These are phyloP conservation scores for Alloplasta piceator DNA, from an alignment of 2,888 invertebrate species.

Conservation along the genomic window DNA sequence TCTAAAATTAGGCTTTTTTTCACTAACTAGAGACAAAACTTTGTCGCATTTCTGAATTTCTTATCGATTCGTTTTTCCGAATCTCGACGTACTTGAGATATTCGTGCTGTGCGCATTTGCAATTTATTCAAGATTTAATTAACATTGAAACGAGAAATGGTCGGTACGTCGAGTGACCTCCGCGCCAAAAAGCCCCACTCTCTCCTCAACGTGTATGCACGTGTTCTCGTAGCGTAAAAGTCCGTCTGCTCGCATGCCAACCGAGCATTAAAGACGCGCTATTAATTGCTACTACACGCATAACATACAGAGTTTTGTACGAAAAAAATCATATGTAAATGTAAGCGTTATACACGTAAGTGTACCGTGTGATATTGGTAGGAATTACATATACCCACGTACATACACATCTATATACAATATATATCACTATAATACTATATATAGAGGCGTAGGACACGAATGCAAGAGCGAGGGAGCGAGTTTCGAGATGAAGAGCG, in stretches of 20 bases:
- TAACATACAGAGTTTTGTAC: conserved; percentile 69
- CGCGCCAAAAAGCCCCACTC: too few relatives aligned
- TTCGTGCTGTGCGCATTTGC: too few relatives aligned
- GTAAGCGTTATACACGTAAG: conserved; percentile 16
- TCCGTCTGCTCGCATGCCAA: conserved; percentile 76
- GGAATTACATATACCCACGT: conserved; percentile 53
- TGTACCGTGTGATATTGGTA: conserved; percentile 33
- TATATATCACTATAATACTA: too few relatives aligned
- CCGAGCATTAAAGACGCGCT: conserved; percentile 77
- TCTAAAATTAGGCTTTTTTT: too few relatives aligned
- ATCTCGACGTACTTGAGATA: too few relatives aligned
- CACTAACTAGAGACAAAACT: too few relatives aligned
- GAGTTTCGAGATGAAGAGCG: background rate
- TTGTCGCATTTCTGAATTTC: too few relatives aligned
- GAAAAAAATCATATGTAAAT: conserved; percentile 63
- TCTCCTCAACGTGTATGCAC: background rate
- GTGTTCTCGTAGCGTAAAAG: conserved; percentile 18
- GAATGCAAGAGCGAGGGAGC: conserved; percentile 10
- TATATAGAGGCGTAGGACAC: background rate
- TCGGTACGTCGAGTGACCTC: too few relatives aligned
- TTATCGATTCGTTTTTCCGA: too few relatives aligned
- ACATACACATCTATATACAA: too few relatives aligned
- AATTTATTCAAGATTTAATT: too few relatives aligned
- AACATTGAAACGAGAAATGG: too few relatives aligned
- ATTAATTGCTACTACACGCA: conserved; percentile 77